Evolutionary conservation across 2,888 invertebrate genomes (phyloP).

Genomic region (Mesorhabditis spiculigera): DNA sequence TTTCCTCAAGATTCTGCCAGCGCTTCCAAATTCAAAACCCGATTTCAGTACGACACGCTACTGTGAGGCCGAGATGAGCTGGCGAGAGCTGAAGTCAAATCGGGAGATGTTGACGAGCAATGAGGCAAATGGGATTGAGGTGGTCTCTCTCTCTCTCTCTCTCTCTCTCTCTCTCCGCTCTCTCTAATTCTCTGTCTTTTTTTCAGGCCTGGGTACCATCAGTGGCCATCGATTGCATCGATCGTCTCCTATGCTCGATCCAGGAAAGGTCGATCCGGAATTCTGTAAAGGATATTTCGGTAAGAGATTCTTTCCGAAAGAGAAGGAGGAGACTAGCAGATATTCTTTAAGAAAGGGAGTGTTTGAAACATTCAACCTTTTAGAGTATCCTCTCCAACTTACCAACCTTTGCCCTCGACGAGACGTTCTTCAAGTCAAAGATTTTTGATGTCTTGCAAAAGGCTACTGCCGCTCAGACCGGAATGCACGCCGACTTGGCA

Average conservation of each 20-base stretch:
- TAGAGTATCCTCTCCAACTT: background rate
- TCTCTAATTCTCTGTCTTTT: too few relatives aligned
- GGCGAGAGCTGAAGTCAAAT: constrained; percentile 24
- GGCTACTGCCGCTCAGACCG: background rate
- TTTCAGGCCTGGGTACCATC: constrained; percentile 6
- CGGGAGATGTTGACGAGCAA: constrained; percentile 17
- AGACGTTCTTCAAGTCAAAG: constrained; percentile 4
- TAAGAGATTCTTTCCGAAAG: too few relatives aligned
- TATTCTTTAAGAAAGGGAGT: background rate
- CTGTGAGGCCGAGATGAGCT: constrained; percentile 18
- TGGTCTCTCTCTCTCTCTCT: background rate
- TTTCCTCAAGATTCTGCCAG: background rate
- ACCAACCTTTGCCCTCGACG: background rate
- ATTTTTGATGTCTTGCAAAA: background rate
- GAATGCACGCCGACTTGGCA: background rate
- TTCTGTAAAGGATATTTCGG: background rate
- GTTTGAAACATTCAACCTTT: background rate
- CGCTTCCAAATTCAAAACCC: background rate
- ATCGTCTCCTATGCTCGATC: background rate
- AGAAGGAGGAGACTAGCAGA: too few relatives aligned
- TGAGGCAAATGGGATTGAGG: constrained; percentile 14
- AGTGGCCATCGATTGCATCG: background rate
- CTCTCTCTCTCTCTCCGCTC: too few relatives aligned
- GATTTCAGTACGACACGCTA: constrained; percentile 21
- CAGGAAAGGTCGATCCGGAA: background rate